Base-by-base conservation (phyloP, 2,888 invertebrate genomes). In the Cheilosia vulpina region DNA sequence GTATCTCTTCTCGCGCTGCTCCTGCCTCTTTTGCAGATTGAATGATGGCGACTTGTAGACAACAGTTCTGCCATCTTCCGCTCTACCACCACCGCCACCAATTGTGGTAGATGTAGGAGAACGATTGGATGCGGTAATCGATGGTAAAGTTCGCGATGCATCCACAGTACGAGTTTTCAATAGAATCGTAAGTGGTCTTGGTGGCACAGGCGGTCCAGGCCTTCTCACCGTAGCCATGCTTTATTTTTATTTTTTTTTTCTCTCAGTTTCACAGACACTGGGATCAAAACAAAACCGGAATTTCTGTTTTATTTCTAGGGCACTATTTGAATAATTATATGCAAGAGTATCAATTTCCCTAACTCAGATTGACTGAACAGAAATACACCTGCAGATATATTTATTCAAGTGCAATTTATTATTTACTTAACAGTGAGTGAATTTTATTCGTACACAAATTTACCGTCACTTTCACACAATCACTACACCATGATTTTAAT, bases 191-290 rank as follows among this genome's bases (percentile, higher is more conserved):
- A 95, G 95, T 76, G 96, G 96, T 89, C 96, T 93, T 88, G 96
- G 96, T 77, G 96, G 96, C 88, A 96, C 96, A 89, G 96, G 96
- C 88, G 96, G 96, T 87, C 94, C 94, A 88, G 94, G 92, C 91
- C 94, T 94, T 88, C 93, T 94, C 90, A 90, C 88, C 84, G 93
- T 93, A 89, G 94, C 93, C 93, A 94, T 93, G 43, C 45, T 79
- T 68, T 78, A 41, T 58, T 45, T 57, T 17, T 41, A 13, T n/a
- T 13, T 52, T 34, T 24, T 52, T 24, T 68, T 68, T 68, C 72
- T 62, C 77, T 58, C 71, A 73, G 50, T 57, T 5, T n/a, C 50
- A 60, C 66, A 57, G 47, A 57, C 58, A 43, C 45, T 45, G 45
- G 15, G 11, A 69, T 31, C 7, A 58, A 21, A 62, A 58, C 15